Base-by-base conservation (phyloP, 2,888 invertebrate genomes). In the Ennomos erosarius region DNA sequence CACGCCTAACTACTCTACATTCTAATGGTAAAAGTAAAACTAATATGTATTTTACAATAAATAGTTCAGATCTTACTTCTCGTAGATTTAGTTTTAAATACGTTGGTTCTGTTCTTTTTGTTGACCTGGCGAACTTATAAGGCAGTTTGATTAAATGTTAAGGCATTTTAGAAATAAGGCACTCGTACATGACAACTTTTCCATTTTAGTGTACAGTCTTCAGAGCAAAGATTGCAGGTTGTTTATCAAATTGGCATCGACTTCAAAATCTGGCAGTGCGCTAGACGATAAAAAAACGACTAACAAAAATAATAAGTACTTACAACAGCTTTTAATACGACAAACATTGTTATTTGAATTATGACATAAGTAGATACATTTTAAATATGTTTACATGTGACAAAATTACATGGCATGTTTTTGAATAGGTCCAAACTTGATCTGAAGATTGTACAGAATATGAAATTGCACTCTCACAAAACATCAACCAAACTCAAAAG, bases 51-150 rank as follows among this genome's bases (percentile, higher is more conserved):
- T 66, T 70, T 78, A 79, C 73, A 55, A 52, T 49, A 42, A 60
- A 51, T 53, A 59, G 13, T n/a, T 47, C 26, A 44, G 10, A 39
- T 67, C 64, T 72, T 73, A 72, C 67, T 69, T 67, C 68, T 66
- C 67, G 67, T 64, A 64, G 60, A 63, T 37, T 57, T 55, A 61
- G 64, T 71, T 66, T 65, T 71, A 72, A 65, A 68, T 72, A 75
- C 86, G 90, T 90, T 90, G 90, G 90, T 87, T 84, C 75, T 86
- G 87, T 84, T 87, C 84, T 82, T 89, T 90, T 91, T 90, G 87
- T 77, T 79, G 84, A 90, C 91, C 91, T 91, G 91, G 90, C 79
- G 79, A 82, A 82, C 88, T 90, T 51, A n/a, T 55, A 55, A 60
- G 55, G 59, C 55, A 52, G 51, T 47, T 46, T 45, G 36, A 53